phyloP scores from a whole-genome alignment of 2,888 invertebrate species.

The Drosophila robusta region DNA sequence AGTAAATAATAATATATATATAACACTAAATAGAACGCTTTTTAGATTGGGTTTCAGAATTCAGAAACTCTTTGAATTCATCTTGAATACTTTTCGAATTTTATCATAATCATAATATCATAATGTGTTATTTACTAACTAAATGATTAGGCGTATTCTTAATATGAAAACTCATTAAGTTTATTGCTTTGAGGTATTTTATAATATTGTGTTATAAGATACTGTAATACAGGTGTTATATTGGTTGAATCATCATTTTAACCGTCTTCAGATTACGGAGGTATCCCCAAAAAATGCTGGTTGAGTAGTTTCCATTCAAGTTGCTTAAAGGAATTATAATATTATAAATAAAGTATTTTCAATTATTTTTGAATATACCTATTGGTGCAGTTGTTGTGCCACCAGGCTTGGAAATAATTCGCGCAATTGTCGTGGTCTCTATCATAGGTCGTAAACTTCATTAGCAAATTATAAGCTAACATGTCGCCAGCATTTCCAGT shows the following conservation, averaged over 20 bases:
- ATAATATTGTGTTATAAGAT: too few relatives aligned
- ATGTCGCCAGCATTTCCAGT: neutral
- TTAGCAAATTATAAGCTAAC: neutral
- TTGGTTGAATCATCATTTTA: slow-evolving; percentile 22
- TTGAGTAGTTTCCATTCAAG: slow-evolving; percentile 11
- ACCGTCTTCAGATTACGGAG: neutral
- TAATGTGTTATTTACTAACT: too few relatives aligned
- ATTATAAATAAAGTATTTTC: neutral
- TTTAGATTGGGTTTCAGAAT: too few relatives aligned
- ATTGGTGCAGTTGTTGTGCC: slow-evolving; percentile 9
- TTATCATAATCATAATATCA: too few relatives aligned
- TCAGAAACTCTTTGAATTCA: too few relatives aligned
- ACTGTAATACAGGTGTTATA: too few relatives aligned
- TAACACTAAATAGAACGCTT: too few relatives aligned
- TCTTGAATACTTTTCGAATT: too few relatives aligned
- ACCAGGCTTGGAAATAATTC: slow-evolving; percentile 5
- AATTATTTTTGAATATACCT: neutral
- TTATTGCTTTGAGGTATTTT: too few relatives aligned
- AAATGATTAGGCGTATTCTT: too few relatives aligned
- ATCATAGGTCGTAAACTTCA: slow-evolving; percentile 28
- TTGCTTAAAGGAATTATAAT: slow-evolving; percentile 8
- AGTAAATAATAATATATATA: too few relatives aligned
- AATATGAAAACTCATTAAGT: too few relatives aligned
- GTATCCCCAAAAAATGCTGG: neutral
- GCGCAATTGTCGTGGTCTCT: slow-evolving; percentile 16